A percentile compares a stretch with the other conserved stretches of the same genome.
Evolutionary conservation across 2,888 invertebrate species (phyloP).

Genomic region (Megaustenia siamemsis): DNA sequence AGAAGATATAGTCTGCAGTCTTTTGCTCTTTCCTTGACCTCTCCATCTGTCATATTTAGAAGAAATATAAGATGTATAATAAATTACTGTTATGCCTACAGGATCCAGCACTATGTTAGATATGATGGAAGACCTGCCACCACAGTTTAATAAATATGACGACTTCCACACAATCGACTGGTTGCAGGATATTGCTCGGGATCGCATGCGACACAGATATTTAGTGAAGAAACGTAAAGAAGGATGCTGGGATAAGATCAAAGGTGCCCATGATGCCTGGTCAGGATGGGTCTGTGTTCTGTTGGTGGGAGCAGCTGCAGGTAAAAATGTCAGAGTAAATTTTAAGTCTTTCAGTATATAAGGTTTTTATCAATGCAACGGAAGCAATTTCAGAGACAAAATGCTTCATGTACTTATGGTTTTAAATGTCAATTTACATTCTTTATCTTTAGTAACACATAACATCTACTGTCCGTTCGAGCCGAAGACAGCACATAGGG

Average conservation of each 20-base stretch:
- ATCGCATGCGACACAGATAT: conserved; percentile 95
- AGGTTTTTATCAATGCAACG: too few relatives aligned
- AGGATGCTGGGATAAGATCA: conserved; percentile 92
- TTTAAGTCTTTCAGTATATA: not conserved
- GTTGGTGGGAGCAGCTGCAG: conserved; percentile 95
- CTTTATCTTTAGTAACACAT: too few relatives aligned
- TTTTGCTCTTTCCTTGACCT: not conserved
- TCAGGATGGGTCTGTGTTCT: conserved; percentile 99
- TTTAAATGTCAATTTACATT: too few relatives aligned
- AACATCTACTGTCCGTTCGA: too few relatives aligned
- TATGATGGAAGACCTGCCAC: conserved; percentile 78
- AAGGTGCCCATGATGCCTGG: conserved; percentile 98
- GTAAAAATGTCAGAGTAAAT: conserved; percentile 77
- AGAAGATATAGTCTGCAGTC: too few relatives aligned
- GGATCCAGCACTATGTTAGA: conserved; percentile 78
- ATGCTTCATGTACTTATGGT: not conserved
- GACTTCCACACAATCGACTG: conserved; percentile 99
- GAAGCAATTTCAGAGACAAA: too few relatives aligned
- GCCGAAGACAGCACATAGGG: too few relatives aligned
- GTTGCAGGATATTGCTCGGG: conserved; percentile 97
- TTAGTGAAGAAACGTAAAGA: conserved; percentile 90
- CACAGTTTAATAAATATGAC: conserved; percentile 87
- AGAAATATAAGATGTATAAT: too few relatives aligned
- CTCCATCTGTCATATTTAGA: too few relatives aligned
- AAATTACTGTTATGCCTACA: conserved; percentile 49